phyloP scores from a whole-genome alignment of 1,140 invertebrate species.

The Sitobion miscanthi region DNA sequence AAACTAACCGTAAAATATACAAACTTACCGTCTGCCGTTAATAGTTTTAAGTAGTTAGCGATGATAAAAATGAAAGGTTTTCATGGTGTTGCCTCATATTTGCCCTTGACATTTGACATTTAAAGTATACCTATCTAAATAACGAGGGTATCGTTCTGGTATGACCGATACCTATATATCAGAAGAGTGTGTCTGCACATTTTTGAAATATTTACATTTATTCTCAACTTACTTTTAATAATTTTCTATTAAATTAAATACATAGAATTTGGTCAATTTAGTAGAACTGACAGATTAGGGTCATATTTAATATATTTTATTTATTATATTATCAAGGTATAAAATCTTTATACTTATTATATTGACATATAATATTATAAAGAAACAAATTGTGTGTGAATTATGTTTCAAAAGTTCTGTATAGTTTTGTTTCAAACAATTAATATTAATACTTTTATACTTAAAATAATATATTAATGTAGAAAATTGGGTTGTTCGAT shows the following conservation, averaged over 20 bases:
- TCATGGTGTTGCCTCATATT: not conserved
- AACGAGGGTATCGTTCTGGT: not conserved
- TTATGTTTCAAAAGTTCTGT: not conserved
- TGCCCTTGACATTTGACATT: slow-evolving; percentile 26
- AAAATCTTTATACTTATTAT: not conserved
- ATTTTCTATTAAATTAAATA: too few relatives aligned
- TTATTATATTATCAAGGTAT: not conserved
- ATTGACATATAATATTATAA: too few relatives aligned
- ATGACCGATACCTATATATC: not conserved
- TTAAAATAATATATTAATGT: not conserved
- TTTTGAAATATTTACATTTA: not conserved
- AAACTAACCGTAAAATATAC: not conserved
- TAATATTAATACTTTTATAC: not conserved
- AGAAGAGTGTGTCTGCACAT: not conserved
- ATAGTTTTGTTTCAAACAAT: not conserved
- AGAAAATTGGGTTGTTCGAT: not conserved
- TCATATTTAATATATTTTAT: not conserved
- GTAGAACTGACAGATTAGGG: not conserved
- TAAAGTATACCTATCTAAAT: not conserved
- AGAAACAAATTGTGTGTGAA: not conserved
- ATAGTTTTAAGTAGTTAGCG: not conserved
- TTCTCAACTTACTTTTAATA: not conserved
- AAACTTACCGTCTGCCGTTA: not conserved
- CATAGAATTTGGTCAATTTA: not conserved
- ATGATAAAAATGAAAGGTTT: not conserved